A percentile compares a stretch with the other conserved stretches of the same genome.
Evolutionary conservation across 2,888 invertebrate species (phyloP).

Genomic region (Automeris io): DNA sequence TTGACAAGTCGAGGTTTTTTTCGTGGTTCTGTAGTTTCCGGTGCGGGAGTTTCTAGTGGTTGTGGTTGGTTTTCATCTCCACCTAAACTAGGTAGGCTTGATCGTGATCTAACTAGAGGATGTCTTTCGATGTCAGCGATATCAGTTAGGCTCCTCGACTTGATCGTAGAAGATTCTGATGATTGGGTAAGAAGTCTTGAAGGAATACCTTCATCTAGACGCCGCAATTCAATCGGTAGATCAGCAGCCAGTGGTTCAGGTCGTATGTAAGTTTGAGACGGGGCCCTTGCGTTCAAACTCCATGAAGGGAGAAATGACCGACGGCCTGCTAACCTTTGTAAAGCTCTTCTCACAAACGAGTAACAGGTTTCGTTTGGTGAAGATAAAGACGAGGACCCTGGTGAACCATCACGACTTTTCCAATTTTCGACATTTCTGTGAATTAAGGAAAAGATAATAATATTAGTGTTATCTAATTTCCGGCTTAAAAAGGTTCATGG

Average conservation of each 20-base stretch:
- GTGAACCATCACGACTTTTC: slow-evolving; percentile 77
- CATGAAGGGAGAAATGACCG: slow-evolving; percentile 87
- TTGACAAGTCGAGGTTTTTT: slow-evolving; percentile 85
- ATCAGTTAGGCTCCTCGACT: slow-evolving; percentile 90
- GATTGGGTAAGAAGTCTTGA: slow-evolving; percentile 62
- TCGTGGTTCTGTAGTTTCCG: slow-evolving; percentile 74
- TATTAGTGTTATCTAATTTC: no score
- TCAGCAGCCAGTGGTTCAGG: slow-evolving; percentile 87
- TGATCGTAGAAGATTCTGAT: slow-evolving; percentile 79
- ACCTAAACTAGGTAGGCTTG: slow-evolving; percentile 83
- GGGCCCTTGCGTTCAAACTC: slow-evolving; percentile 66
- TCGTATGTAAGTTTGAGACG: slow-evolving; percentile 76
- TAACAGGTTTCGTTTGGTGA: slow-evolving; percentile 96
- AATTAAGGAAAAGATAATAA: slow-evolving; percentile 12
- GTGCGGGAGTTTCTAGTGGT: slow-evolving; percentile 34
- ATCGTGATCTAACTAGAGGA: slow-evolving; percentile 84
- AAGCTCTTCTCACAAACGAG: slow-evolving; percentile 92
- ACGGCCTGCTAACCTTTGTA: slow-evolving; percentile 89
- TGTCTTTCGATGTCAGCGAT: slow-evolving; percentile 85
- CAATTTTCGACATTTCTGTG: slow-evolving; percentile 57
- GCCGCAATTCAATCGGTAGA: slow-evolving; percentile 90
- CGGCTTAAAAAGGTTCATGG: no score
- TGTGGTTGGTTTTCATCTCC: slow-evolving; percentile 51
- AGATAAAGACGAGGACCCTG: slow-evolving; percentile 91
- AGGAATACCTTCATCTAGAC: slow-evolving; percentile 80